phyloP scores from a whole-genome alignment of 2,113 vertebrate genomes.

The Hyla sarda region DNA sequence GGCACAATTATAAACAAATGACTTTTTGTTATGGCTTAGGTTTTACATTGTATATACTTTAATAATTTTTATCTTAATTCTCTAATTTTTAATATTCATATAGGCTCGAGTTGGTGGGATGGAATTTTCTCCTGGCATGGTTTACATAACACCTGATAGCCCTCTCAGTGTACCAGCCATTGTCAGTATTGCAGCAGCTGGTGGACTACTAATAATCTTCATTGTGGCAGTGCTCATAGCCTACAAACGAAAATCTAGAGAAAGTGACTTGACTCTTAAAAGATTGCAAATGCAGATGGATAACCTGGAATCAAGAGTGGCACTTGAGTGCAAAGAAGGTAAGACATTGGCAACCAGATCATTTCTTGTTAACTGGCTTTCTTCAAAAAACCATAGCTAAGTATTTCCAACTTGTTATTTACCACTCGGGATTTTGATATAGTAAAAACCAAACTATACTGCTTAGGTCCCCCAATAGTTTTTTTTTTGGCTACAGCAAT shows the following conservation, averaged over 20 bases:
- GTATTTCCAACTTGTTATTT: background rate
- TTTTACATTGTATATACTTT: background rate
- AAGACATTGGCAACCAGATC: slow-evolving; percentile 21
- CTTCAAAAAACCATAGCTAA: background rate
- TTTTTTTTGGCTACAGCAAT: too few relatives aligned
- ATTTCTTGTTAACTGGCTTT: background rate
- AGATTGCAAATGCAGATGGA: slow-evolving; percentile 99
- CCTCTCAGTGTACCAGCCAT: slow-evolving; percentile 95
- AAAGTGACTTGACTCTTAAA: slow-evolving; percentile 96
- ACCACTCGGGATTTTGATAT: too few relatives aligned
- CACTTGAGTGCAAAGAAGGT: slow-evolving; percentile 98
- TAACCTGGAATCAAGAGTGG: slow-evolving; percentile 97
- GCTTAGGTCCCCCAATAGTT: too few relatives aligned
- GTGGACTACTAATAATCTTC: slow-evolving; percentile 92
- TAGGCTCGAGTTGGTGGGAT: slow-evolving; percentile 95
- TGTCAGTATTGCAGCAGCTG: slow-evolving; percentile 92
- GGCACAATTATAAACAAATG: background rate
- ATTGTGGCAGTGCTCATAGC: slow-evolving; percentile 96
- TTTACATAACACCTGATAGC: slow-evolving; percentile 96
- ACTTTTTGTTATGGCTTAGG: background rate
- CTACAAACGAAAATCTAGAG: slow-evolving; percentile 95
- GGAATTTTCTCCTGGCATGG: slow-evolving; percentile 94
- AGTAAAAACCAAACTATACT: too few relatives aligned
- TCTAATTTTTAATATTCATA: background rate
- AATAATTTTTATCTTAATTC: background rate